Conservation (phyloP, 1,140 invertebrate species). For the Dendrolimus kikuchii region DNA sequence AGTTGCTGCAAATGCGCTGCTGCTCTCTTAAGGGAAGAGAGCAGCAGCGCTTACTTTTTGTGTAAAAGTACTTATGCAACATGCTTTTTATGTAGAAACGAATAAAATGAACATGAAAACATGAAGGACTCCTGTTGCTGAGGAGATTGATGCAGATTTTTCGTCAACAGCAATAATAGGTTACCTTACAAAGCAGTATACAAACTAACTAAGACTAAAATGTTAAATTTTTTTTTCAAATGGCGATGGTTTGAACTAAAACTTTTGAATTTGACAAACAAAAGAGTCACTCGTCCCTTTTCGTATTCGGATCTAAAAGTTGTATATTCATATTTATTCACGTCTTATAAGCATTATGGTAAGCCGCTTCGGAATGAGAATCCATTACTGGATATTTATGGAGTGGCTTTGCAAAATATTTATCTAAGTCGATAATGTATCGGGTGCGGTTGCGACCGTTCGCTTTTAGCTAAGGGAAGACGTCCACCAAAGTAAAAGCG, state of each 20-base stretch:
- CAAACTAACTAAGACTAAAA: too few species aligned
- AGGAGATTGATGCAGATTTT: too few species aligned
- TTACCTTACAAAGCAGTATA: too few species aligned
- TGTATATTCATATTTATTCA: not conserved
- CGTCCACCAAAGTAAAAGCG: not conserved
- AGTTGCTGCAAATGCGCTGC: too few species aligned
- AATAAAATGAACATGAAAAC: too few species aligned
- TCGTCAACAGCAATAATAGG: too few species aligned
- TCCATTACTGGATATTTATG: constrained; percentile 60
- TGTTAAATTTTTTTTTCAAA: constrained; percentile 16
- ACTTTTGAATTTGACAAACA: constrained; percentile 1
- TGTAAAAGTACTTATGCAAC: too few species aligned
- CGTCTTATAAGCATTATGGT: constrained; percentile 22
- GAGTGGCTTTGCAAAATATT: constrained; percentile 52
- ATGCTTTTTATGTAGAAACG: too few species aligned
- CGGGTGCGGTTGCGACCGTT: constrained; percentile 21
- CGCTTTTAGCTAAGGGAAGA: constrained; percentile 38
- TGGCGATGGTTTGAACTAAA: constrained; percentile 2
- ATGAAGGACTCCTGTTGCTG: too few species aligned
- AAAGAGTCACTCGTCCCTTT: not conserved
- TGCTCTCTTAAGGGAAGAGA: too few species aligned
- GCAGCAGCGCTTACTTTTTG: too few species aligned
- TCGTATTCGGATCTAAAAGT: constrained; percentile 1
- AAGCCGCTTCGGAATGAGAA: constrained; percentile 39
- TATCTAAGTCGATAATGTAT: constrained; percentile 47